Conservation (phyloP, 2,888 invertebrate genomes). For the Mycalesis mineus region DNA sequence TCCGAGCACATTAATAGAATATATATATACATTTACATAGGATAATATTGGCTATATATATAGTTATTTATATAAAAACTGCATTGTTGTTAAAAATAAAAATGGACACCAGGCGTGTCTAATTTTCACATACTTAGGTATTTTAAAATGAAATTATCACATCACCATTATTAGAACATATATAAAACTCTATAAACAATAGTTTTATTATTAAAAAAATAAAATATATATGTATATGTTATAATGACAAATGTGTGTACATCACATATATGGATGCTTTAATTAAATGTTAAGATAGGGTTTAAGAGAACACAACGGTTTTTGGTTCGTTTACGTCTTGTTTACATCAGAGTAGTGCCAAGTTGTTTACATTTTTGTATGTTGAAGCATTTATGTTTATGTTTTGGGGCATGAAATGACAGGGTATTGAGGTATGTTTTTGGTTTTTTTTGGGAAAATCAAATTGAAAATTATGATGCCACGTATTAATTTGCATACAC, state of each 20-base stretch:
- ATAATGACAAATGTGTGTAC: constrained; percentile 45
- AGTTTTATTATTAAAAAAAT: constrained; percentile 24
- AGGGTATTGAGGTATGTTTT: constrained; percentile 61
- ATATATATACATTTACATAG: neutral
- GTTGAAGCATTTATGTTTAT: constrained; percentile 33
- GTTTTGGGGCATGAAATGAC: constrained; percentile 66
- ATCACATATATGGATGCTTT: constrained; percentile 70
- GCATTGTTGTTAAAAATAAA: neutral
- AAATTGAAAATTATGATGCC: neutral
- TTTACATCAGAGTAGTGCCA: constrained; percentile 63
- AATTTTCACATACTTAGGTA: neutral
- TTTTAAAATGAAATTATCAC: neutral
- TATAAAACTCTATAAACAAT: neutral
- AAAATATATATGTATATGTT: constrained; percentile 22
- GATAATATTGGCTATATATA: neutral
- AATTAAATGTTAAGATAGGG: constrained; percentile 72
- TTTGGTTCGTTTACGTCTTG: constrained; percentile 32
- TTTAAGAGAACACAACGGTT: constrained; percentile 42
- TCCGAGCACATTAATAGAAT: constrained; percentile 18
- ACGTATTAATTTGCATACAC: neutral
- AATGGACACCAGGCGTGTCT: neutral
- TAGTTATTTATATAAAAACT: neutral
- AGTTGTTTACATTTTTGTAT: constrained; percentile 25
- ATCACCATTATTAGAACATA: constrained; percentile 8
- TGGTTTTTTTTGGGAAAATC: neutral